Evolutionary conservation across 64 coral and sea anemone species (phyloP).

Genomic region (Actinia tenebrosa): DNA sequence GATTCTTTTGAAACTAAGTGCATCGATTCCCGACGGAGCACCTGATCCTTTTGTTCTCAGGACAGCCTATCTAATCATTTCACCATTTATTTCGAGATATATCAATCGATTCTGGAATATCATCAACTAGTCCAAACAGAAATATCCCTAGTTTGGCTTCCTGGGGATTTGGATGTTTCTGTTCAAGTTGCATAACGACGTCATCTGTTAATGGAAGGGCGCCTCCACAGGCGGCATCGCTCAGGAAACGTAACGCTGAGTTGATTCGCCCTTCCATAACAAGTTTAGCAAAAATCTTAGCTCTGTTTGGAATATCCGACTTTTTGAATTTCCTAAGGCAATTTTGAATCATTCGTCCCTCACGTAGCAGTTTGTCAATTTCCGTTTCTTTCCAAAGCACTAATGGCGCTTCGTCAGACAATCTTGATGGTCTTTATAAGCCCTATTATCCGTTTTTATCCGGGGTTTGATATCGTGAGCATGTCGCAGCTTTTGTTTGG

Average conservation of each 20-base stretch:
- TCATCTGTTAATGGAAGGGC: no score
- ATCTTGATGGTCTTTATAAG: neutral
- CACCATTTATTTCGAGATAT: neutral
- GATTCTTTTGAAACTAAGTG: conserved; percentile 9
- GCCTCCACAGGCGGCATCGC: neutral
- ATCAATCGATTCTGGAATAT: neutral
- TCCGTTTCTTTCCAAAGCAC: neutral
- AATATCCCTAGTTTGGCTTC: conserved; percentile 2
- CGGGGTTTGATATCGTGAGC: no score
- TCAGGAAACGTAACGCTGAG: no score
- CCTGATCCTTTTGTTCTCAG: conserved; percentile 12
- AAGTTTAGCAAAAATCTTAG: neutral
- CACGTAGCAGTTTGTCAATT: neutral
- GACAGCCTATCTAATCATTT: conserved; percentile 6
- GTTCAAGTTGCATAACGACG: no score
- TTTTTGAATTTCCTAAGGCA: neutral
- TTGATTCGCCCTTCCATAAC: no score
- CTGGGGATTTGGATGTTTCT: conserved; percentile 13
- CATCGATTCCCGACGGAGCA: conserved; percentile 13
- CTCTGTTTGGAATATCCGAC: neutral
- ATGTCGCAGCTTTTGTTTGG: no score
- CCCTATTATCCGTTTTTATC: neutral
- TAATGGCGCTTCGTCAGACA: neutral
- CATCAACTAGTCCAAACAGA: neutral
- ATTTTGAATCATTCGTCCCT: neutral